phyloP scores from a whole-genome alignment of 2,888 invertebrate genomes.

The Sclerodermus sp. region DNA sequence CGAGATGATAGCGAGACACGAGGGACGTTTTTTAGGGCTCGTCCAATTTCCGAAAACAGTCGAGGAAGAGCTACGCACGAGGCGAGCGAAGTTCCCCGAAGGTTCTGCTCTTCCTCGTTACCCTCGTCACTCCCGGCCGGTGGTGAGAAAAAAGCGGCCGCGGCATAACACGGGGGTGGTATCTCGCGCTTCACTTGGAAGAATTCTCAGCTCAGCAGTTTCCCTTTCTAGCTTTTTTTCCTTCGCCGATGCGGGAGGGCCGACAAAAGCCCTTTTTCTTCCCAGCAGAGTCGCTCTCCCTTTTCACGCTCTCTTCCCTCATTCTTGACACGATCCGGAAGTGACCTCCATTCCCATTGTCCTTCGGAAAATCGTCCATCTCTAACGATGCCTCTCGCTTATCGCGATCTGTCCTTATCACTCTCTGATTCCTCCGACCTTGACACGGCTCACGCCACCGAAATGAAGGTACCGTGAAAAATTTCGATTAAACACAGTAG shows the following conservation, averaged over 20 bases:
- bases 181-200: slow-evolving; percentile 4
- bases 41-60: slow-evolving; percentile 62
- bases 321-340: not conserved
- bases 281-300: slow-evolving; percentile 3
- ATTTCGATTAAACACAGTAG: no score
- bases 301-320: slow-evolving; percentile 5
- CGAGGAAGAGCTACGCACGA: slow-evolving; percentile 18
- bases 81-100: slow-evolving; percentile 5
- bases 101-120: slow-evolving; percentile 9
- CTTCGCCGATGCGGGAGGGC: slow-evolving; percentile 2
- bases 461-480: no score
- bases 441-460: not conserved
- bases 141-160: slow-evolving; percentile 4
- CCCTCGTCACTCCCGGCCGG: slow-evolving; percentile 13
- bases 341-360: not conserved
- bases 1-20: slow-evolving; percentile 33
- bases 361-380: not conserved
- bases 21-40: slow-evolving; percentile 57
- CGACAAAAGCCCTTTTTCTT: slow-evolving; percentile 6
- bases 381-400: not conserved
- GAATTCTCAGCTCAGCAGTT: slow-evolving; percentile 17
- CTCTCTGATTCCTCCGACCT: not conserved
- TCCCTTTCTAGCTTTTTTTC: slow-evolving; percentile 5
- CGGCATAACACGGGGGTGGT: slow-evolving; percentile 6
- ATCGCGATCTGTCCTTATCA: not conserved